phyloP scores from a whole-genome alignment of 2,888 invertebrate species.

The Cosmia pyralina region DNA sequence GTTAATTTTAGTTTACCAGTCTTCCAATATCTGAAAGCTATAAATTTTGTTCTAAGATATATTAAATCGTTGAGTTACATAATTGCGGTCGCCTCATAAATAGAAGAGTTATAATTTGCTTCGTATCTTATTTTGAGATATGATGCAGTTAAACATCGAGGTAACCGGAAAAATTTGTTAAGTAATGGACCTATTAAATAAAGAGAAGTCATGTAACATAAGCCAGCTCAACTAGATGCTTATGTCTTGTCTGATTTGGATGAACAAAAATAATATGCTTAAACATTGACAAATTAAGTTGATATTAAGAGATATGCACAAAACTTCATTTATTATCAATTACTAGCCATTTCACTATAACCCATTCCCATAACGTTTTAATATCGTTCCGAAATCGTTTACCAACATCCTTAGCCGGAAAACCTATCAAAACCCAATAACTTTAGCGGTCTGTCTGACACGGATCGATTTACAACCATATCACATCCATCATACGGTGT shows the following conservation, averaged over 20 bases:
- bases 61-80: conserved; percentile 21
- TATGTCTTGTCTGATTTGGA: background rate
- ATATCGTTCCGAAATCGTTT: conserved; percentile 66
- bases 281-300: background rate
- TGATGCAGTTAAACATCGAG: background rate
- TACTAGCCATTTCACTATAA: conserved; percentile 16
- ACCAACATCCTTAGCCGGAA: conserved; percentile 50
- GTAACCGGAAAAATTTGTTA: background rate
- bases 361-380: conserved; percentile 53
- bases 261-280: background rate
- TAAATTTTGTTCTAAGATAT: conserved; percentile 35
- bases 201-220: too few relatives aligned
- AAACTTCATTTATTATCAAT: conserved; percentile 13
- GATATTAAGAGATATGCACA: background rate
- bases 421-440: conserved; percentile 76
- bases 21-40: conserved; percentile 42
- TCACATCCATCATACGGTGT: conserved; percentile 63
- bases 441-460: conserved; percentile 57
- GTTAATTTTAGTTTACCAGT: conserved; percentile 34
- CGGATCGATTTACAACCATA: conserved; percentile 72
- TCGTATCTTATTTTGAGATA: background rate
- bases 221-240: too few relatives aligned
- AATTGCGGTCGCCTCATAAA: background rate
- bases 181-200: background rate
- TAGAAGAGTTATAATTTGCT: background rate